Evolutionary conservation across 2,888 invertebrate genomes (phyloP).

Genomic region (Drosophila mimica): DNA sequence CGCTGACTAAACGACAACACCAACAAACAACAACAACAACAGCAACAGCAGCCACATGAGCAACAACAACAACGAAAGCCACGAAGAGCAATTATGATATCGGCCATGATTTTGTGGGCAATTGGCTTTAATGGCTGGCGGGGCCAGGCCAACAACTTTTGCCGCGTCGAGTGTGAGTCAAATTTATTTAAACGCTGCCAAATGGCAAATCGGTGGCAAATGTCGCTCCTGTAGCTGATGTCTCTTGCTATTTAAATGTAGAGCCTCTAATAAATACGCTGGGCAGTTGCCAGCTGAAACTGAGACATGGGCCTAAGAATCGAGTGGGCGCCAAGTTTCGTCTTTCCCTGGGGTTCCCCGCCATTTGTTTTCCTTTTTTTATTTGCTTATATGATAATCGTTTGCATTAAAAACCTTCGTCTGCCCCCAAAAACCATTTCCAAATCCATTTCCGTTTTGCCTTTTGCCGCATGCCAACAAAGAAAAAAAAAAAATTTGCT

Average conservation of each 20-base stretch:
- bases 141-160: constrained; percentile 35
- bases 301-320: constrained; percentile 2
- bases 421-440: constrained; percentile 33
- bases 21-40: constrained; percentile 28
- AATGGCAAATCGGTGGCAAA: constrained; percentile 68
- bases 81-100: constrained; percentile 80
- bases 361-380: constrained; percentile 23
- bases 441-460: constrained; percentile 48
- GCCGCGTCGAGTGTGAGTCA: constrained; percentile 30
- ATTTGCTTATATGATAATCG: constrained; percentile 80
- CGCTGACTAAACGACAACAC: constrained; percentile 67
- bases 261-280: constrained; percentile 57
- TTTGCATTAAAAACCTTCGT: constrained; percentile 74
- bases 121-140: constrained; percentile 76
- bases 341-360: not conserved
- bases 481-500: constrained; percentile 27
- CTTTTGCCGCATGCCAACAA: constrained; percentile 53
- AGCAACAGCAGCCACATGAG: constrained; percentile 34
- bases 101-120: constrained; percentile 81
- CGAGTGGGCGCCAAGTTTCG: constrained; percentile 33
- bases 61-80: constrained; percentile 58
- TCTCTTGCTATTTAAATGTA: constrained; percentile 44
- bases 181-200: constrained; percentile 79
- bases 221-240: constrained; percentile 44
- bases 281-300: constrained; percentile 58